These are phyloP conservation scores for Haliaeetus leucogaster DNA, from an alignment of 2,113 vertebrate species.

Conservation along the genomic window DNA sequence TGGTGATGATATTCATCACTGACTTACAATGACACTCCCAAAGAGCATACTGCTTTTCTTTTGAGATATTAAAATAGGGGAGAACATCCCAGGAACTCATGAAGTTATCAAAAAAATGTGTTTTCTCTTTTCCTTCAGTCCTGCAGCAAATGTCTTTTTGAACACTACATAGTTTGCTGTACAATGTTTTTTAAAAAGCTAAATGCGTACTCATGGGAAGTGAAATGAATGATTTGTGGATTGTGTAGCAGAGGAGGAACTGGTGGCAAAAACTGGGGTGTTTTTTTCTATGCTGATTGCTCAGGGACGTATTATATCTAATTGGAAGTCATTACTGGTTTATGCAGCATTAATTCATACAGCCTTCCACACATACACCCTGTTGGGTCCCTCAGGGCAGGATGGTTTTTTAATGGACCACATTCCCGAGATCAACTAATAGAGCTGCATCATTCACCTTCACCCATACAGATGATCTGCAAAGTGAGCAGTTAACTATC, in stretches of 20 bases:
- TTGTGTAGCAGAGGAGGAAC: background rate
- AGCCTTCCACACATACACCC: background rate
- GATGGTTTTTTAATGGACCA: background rate
- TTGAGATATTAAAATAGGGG: background rate
- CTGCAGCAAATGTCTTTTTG: background rate
- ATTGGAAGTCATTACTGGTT: slow-evolving; percentile 35
- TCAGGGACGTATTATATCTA: background rate
- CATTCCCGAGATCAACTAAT: background rate
- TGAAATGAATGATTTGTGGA: background rate
- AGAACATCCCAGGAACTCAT: background rate
- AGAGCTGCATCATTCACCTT: background rate
- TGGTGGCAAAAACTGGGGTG: background rate
- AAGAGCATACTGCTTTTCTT: background rate
- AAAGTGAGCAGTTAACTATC: background rate
- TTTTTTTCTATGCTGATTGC: background rate
- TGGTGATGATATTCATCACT: background rate
- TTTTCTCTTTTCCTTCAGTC: background rate
- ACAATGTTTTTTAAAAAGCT: background rate
- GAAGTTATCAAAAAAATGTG: background rate
- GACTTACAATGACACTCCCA: background rate
- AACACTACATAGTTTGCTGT: background rate
- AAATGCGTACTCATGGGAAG: background rate
- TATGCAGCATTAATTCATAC: slow-evolving; percentile 10
- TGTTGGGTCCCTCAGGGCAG: background rate
- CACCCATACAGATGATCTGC: background rate